phyloP scores from a whole-genome alignment of 2,797 vertebrate species.

The Coregonus suidteri region DNA sequence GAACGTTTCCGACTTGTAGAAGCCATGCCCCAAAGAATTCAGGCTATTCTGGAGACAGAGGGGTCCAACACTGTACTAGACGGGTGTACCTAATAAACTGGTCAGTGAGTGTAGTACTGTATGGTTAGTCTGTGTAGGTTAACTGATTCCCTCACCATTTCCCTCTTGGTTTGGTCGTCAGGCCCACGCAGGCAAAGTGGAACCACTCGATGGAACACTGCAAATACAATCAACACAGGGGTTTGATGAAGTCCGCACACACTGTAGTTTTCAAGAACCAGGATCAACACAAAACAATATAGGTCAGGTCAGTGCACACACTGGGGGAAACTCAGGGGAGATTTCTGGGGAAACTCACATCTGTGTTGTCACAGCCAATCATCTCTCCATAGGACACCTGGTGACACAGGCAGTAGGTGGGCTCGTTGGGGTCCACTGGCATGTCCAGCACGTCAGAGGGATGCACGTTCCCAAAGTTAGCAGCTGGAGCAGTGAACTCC shows the following conservation, averaged over 20 bases:
- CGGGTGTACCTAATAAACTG: too few relatives aligned
- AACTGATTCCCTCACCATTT: conserved; percentile 86
- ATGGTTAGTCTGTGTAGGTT: background rate
- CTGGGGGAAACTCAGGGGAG: background rate
- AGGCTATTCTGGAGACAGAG: too few relatives aligned
- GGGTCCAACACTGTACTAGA: too few relatives aligned
- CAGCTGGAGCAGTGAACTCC: conserved; percentile 87
- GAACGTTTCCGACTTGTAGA: too few relatives aligned
- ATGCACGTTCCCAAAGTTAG: conserved; percentile 94
- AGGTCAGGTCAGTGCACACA: background rate
- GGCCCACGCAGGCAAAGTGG: conserved; percentile 97
- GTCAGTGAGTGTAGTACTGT: background rate
- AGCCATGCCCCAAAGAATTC: too few relatives aligned
- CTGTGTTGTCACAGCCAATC: conserved; percentile 99
- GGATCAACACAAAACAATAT: conserved; percentile 1
- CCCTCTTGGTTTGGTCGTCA: conserved; percentile 96
- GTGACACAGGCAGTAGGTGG: conserved; percentile 98
- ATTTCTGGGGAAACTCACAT: conserved; percentile 78
- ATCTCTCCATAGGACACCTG: conserved; percentile 99
- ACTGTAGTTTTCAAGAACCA: background rate
- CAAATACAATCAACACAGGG: conserved; percentile 19
- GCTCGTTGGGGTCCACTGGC: conserved; percentile 98
- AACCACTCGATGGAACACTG: conserved; percentile 99
- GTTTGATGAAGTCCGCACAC: background rate
- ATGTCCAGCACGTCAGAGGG: conserved; percentile 98